Base-by-base conservation (phyloP, 1,140 invertebrate species). In the Spodoptera frugiperda region DNA sequence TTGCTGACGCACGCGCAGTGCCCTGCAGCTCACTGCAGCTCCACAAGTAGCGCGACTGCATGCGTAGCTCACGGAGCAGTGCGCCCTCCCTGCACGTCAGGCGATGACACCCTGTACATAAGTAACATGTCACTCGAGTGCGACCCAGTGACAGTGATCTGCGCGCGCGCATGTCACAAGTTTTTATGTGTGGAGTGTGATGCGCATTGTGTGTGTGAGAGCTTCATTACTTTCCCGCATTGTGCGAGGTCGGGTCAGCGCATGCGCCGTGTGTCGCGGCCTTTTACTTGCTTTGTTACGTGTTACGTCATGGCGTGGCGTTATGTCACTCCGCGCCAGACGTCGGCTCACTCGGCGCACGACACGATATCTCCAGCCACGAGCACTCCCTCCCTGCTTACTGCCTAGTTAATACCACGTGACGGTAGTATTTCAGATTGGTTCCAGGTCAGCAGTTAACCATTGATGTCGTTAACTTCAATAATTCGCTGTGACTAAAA, bases 101-200 rank as follows among this genome's bases (percentile, higher is more conserved):
- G 25, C 25, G 25, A 25, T 25, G 25, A 25, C 33, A 39, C 6
- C 33, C 33, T 39, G 33, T 39, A 9, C 33, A 39, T 39, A 39
- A 10, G 3, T 4, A 15, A 63, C 0, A 53, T 63, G 9, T 46
- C 33, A 33, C 33, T 63, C 59, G n/a, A 46, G 59, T 63, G 15
- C 33, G 33, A 63, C 59, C 59, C 59, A 63, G 59, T 63, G 59
- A 63, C 59, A 63, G 59, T 63, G 59, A 63, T 63, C 33, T 63
- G 59, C 59, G 59, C 15, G 6, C 5, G 59, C 33, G 33, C 59
- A 63, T 44, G 10, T 10, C 55, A 17, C 9, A 17, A 15, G 59
- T 44, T 63, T 44, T 63, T 63, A 33, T 44, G 59, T 14, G 19
- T 17, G 8, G 17, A 53, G 12, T 53, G 15, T 59, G 33, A 39